Evolutionary conservation across 2,113 vertebrate species (phyloP), one percentile per base, ranked within the genome.

Genomic region (Nothobranchius kuhntae): DNA sequence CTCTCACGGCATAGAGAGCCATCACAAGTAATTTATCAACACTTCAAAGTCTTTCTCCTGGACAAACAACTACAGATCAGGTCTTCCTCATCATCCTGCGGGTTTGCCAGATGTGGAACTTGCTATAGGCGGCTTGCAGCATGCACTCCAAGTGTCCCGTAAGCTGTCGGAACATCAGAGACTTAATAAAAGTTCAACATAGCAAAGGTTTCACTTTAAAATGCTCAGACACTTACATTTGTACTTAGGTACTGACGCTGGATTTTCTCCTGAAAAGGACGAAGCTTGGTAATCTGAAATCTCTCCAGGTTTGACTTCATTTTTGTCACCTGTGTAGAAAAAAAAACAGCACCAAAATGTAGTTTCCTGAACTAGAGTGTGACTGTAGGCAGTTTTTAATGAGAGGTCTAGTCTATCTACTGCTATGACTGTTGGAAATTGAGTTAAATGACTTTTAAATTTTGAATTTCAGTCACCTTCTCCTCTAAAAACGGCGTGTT

Each of bases 401-500:
- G 40, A 42, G 40, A 42, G 2, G 40, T 3, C 10, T 21, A 21
- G 21, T 21, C 21, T 21, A 21, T 21, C 21, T 21, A 21, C 21
- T 21, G 21, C 21, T 21, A 21, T 21, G 21, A 21, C 21, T 21
- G 21, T 21, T 21, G 21, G 21, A 21, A 21, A 21, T 21, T 8
- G 40, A 7, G 30, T 30, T 30, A 30, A 30, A 30, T 30, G 4
- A 30, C 30, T 30, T 30, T 30, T 3, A 40, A 40, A 40, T 1
- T 7, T 7, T 40, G 38, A 50, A 66, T 26, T 48, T 48, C 13
- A 17, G 24, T 91, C 82, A 98, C 98, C 95, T 99, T 99, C 78
- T 99, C 98, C 88, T 99, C 97, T 87, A 98, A 89, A 94, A 99
- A 98, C 68, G 95, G 95, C 0, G 96, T 95, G 78, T 96, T 99